Conservation (phyloP, 2,113 vertebrate genomes). For the Morone saxatilis region DNA sequence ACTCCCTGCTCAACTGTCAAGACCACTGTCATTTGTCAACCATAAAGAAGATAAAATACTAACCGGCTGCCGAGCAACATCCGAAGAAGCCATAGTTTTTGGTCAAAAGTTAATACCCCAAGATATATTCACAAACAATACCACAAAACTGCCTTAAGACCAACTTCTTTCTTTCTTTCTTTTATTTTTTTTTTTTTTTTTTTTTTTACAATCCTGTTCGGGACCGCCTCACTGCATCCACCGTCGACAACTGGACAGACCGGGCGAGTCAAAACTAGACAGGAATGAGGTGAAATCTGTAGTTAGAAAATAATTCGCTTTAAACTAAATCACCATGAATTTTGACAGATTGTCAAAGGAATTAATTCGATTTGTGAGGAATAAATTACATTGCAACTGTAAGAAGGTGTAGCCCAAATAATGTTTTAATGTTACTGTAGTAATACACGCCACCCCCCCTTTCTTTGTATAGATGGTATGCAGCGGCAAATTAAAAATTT, state of each 20-base stretch:
- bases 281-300: neutral
- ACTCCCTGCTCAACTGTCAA: conserved; percentile 74
- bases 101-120: neutral
- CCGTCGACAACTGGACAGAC: conserved; percentile 71
- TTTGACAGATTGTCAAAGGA: fast-evolving
- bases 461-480: conserved; percentile 62
- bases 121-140: neutral
- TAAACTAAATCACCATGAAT: neutral
- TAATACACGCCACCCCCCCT: neutral
- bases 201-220: neutral
- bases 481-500: conserved; percentile 43
- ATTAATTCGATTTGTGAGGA: too few relatives aligned
- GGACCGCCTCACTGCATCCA: conserved; percentile 41
- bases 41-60: conserved; percentile 42
- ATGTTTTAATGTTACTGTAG: neutral
- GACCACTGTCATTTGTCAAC: conserved; percentile 21
- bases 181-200: conserved; percentile 32
- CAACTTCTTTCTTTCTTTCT: too few relatives aligned
- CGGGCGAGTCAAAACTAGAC: conserved; percentile 33
- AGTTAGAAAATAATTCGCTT: neutral
- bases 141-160: conserved; percentile 4
- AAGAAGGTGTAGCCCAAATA: fast-evolving
- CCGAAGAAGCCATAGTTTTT: conserved; percentile 80
- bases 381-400: fast-evolving
- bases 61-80: conserved; percentile 83